Evolutionary conservation across 2,888 invertebrate species (phyloP).

Genomic region (Drosophila mulleri): DNA sequence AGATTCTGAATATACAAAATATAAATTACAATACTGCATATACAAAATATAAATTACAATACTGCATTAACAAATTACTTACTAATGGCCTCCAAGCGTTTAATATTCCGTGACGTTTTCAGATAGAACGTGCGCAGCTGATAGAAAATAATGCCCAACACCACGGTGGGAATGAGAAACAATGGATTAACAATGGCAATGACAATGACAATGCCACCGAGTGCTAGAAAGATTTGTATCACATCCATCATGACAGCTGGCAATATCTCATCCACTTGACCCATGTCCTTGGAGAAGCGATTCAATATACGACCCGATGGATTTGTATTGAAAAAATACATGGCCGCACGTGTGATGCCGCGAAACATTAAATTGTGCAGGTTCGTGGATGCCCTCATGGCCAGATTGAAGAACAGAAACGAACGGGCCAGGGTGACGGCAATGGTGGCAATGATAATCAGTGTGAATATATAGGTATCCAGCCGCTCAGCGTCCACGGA

Average conservation of each 20-base stretch:
- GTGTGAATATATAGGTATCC: conserved; percentile 86
- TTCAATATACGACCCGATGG: conserved; percentile 93
- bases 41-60: not conserved
- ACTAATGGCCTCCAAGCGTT: conserved; percentile 92
- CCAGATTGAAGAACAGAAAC: conserved; percentile 86
- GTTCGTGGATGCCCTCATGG: conserved; percentile 90
- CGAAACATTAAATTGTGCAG: conserved; percentile 94
- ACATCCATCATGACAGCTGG: conserved; percentile 85
- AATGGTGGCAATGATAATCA: conserved; percentile 85
- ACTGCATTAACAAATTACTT: conserved; percentile 84
- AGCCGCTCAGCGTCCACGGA: conserved; percentile 71
- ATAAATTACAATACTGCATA: not conserved
- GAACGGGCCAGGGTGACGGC: conserved; percentile 84
- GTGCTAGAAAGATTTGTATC: conserved; percentile 91
- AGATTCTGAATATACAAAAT: not conserved
- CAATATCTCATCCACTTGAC: conserved; percentile 85
- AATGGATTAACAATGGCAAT: conserved; percentile 91
- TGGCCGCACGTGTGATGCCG: conserved; percentile 91
- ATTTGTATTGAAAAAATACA: conserved; percentile 95
- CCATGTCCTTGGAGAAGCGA: conserved; percentile 96
- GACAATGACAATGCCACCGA: conserved; percentile 92
- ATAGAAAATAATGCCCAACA: conserved; percentile 91
- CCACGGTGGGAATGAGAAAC: conserved; percentile 89
- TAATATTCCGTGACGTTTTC: conserved; percentile 92
- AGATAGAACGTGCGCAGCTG: conserved; percentile 91